Conservation (phyloP, 2,113 vertebrate genomes). For the Lepisosteus osseus region DNA sequence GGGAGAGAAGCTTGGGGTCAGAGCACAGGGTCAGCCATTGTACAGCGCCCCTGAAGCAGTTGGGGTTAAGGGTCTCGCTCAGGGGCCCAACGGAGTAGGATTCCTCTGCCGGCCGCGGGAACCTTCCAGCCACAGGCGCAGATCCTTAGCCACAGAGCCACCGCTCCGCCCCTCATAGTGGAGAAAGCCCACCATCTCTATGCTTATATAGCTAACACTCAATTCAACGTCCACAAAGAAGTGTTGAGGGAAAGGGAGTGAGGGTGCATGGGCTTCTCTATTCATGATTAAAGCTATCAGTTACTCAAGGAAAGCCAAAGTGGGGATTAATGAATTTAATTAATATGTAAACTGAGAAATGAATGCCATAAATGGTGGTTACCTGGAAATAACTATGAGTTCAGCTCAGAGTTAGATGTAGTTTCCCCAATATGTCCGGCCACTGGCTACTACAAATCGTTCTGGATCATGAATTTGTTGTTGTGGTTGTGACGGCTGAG, state of each 20-base stretch:
- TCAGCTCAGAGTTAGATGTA: neutral
- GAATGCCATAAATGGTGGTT: neutral
- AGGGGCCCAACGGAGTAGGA: too few species aligned
- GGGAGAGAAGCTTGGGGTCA: too few species aligned
- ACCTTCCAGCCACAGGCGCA: too few species aligned
- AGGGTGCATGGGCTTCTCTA: neutral
- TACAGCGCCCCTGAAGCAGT: too few species aligned
- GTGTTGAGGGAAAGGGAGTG: neutral
- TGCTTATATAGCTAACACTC: conserved; percentile 1
- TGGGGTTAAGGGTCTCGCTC: too few species aligned
- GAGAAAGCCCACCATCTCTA: neutral
- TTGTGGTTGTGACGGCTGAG: too few species aligned
- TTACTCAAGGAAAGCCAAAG: neutral
- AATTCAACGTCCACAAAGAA: conserved; percentile 1
- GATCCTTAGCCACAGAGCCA: too few species aligned
- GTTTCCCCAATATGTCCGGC: neutral
- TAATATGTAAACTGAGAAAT: neutral
- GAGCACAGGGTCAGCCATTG: too few species aligned
- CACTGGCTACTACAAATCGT: too few species aligned
- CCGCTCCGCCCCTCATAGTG: too few species aligned
- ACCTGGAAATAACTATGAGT: neutral
- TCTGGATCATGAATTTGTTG: too few species aligned
- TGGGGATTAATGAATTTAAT: neutral
- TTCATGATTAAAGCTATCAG: neutral
- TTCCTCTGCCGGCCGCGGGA: too few species aligned